Evolutionary conservation across 2,888 invertebrate genomes (phyloP).

Genomic region (Drosophila hamatofila): DNA sequence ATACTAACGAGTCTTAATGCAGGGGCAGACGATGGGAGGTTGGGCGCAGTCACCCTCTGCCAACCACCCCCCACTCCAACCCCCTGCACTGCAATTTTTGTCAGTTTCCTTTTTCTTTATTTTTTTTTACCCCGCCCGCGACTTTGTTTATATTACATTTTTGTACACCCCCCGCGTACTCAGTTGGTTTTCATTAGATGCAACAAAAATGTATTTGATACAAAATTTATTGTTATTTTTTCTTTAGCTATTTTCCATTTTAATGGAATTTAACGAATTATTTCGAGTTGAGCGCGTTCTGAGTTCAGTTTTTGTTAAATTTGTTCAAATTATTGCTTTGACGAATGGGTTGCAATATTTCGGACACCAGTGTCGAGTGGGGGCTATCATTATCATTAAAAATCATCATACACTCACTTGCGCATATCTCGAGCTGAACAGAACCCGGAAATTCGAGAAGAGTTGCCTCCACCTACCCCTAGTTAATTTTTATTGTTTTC

Average conservation of each 20-base stretch:
- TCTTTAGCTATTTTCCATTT: constrained; percentile 5
- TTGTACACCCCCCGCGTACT: constrained; percentile 38
- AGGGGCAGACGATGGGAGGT: constrained; percentile 11
- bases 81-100: constrained; percentile 53
- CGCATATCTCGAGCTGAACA: constrained; percentile 49
- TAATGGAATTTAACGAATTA: constrained; percentile 57
- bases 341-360: constrained; percentile 49
- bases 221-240: constrained; percentile 32
- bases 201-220: constrained; percentile 56
- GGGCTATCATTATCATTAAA: constrained; percentile 50
- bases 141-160: constrained; percentile 59
- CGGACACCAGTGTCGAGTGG: constrained; percentile 27
- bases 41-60: constrained; percentile 10
- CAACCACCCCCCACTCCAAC: constrained; percentile 17
- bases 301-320: constrained; percentile 55
- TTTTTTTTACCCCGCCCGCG: neutral
- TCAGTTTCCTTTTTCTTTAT: constrained; percentile 10
- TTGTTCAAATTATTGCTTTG: constrained; percentile 25
- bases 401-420: constrained; percentile 40
- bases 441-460: constrained; percentile 39
- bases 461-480: constrained; percentile 2
- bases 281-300: constrained; percentile 57
- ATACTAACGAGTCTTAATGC: constrained; percentile 67
- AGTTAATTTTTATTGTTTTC: constrained; percentile 68
- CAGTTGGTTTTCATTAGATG: constrained; percentile 56